Conservation (phyloP, 2,888 invertebrate species). For the Leptopilina syphax region DNA sequence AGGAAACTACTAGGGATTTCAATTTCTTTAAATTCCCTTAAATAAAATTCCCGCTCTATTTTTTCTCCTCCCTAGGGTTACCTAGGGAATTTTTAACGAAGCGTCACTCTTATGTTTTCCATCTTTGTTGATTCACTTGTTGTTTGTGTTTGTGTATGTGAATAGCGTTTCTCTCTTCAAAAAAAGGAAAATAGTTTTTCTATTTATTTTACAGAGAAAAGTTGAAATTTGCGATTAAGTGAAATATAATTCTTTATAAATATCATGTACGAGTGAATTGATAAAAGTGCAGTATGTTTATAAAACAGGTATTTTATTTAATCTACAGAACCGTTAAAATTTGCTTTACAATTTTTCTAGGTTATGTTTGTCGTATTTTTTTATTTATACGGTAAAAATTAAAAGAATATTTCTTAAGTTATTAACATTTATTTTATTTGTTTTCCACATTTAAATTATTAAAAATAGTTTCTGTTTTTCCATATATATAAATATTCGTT, state of each 20-base stretch:
- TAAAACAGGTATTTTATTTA: slow-evolving; percentile 44
- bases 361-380: not conserved
- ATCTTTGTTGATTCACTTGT: slow-evolving; percentile 22
- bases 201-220: slow-evolving; percentile 8
- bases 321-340: too few relatives aligned
- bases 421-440: too few relatives aligned
- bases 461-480: too few relatives aligned
- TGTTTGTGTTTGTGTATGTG: not conserved
- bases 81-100: slow-evolving; percentile 34
- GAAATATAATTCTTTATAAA: too few relatives aligned
- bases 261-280: slow-evolving; percentile 29
- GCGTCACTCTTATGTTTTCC: slow-evolving; percentile 36
- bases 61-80: too few relatives aligned
- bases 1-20: too few relatives aligned
- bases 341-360: not conserved
- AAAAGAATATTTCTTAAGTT: too few relatives aligned
- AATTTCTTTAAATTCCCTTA: not conserved
- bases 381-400: not conserved
- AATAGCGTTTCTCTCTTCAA: slow-evolving; percentile 1
- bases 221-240: not conserved
- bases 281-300: slow-evolving; percentile 41
- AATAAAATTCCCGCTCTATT: slow-evolving; percentile 44
- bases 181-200: not conserved
- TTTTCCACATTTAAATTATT: too few relatives aligned
- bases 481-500: too few relatives aligned